Conservation (phyloP, 2,888 invertebrate species). For the Dynastes hyllus region DNA sequence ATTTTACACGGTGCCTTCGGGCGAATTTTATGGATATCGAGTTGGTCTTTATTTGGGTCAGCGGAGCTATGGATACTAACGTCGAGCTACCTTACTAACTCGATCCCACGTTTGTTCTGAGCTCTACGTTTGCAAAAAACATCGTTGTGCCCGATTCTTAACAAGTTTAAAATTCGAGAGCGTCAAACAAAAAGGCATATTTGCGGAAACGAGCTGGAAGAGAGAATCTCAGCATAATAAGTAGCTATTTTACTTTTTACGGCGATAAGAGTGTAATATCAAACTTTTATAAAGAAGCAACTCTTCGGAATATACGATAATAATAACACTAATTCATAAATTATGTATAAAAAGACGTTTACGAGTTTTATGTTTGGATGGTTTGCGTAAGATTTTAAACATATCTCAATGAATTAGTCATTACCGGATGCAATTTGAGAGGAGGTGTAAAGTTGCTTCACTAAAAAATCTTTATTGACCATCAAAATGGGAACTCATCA, state of each 20-base stretch:
- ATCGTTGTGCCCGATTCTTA: not conserved
- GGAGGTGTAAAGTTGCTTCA: not conserved
- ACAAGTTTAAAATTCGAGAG: slow-evolving; percentile 3
- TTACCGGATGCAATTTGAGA: not conserved
- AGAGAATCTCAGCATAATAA: too few relatives aligned
- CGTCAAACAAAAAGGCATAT: not conserved
- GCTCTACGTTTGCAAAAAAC: slow-evolving; percentile 1
- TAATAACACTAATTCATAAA: too few relatives aligned
- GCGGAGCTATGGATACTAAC: not conserved
- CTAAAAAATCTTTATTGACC: not conserved
- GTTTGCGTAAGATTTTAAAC: too few relatives aligned
- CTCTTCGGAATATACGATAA: too few relatives aligned
- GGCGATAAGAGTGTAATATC: too few relatives aligned
- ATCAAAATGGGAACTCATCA: not conserved
- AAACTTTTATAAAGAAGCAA: too few relatives aligned
- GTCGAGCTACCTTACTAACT: not conserved
- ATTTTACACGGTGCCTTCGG: not conserved
- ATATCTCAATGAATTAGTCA: too few relatives aligned
- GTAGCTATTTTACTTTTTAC: too few relatives aligned
- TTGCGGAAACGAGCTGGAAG: not conserved
- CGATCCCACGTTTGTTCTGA: not conserved
- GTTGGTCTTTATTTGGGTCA: not conserved
- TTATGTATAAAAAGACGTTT: too few relatives aligned
- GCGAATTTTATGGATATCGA: slow-evolving; percentile 13
- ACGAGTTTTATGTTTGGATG: too few relatives aligned